Conservation (phyloP, 2,888 invertebrate species). For the Netelia fuscicornis region DNA sequence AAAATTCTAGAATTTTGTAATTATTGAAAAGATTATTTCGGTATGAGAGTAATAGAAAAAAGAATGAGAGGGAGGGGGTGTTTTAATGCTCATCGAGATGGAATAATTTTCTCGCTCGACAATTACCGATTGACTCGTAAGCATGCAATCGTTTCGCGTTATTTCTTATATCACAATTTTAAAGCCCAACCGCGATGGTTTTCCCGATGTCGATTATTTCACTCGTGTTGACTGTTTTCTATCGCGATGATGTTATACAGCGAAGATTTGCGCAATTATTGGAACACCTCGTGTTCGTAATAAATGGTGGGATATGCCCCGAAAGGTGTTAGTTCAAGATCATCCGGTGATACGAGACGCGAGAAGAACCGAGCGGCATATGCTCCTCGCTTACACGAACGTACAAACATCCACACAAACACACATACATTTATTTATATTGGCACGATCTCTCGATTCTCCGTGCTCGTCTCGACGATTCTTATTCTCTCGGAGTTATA, state of each 20-base stretch:
- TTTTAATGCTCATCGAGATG: background rate
- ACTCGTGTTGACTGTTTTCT: conserved; percentile 12
- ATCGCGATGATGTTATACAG: conserved; percentile 44
- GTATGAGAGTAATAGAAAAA: too few relatives aligned
- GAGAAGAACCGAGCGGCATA: conserved; percentile 20
- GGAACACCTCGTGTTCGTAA: conserved; percentile 82
- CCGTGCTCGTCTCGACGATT: conserved; percentile 19
- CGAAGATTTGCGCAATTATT: conserved; percentile 83
- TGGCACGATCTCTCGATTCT: conserved; percentile 31
- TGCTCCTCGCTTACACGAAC: conserved; percentile 48
- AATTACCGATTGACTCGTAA: conserved; percentile 69
- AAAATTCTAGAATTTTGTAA: too few relatives aligned
- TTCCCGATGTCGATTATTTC: conserved; percentile 22
- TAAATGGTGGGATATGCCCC: conserved; percentile 82
- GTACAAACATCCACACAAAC: too few relatives aligned
- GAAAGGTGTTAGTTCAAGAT: conserved; percentile 84
- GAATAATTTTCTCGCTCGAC: conserved; percentile 55
- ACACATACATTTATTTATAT: conserved; percentile 24
- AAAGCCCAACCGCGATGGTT: conserved; percentile 14
- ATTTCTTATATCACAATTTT: conserved; percentile 39
- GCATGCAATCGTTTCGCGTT: conserved; percentile 63
- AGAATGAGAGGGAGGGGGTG: too few relatives aligned
- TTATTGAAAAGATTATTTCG: too few relatives aligned
- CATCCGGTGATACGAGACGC: conserved; percentile 79
- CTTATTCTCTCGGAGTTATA: conserved; percentile 36